Percentiles rank a stretch among this genome's conserved stretches.
These are phyloP conservation scores for Eristalis arbustorum DNA, from an alignment of 2,888 invertebrate genomes.

Conservation along the genomic window DNA sequence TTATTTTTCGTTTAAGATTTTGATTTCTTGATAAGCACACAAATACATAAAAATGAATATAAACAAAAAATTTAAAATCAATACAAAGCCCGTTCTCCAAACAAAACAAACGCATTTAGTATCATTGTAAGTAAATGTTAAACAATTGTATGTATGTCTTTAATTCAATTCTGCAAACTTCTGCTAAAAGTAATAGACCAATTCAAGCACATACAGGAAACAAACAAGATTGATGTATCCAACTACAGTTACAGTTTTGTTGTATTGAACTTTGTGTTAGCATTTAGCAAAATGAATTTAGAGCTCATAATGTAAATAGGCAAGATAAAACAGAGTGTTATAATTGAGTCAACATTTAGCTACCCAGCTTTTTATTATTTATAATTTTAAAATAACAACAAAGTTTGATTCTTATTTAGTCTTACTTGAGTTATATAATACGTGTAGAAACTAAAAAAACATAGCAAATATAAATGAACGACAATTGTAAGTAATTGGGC, in stretches of 20 bases:
- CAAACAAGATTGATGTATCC: neutral
- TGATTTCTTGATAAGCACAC: conserved; percentile 49
- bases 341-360: conserved; percentile 4
- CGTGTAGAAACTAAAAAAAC: conserved; percentile 8
- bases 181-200: neutral
- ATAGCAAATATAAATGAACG: neutral
- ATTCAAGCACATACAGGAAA: neutral
- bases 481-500: conserved; percentile 22
- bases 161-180: neutral
- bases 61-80: neutral
- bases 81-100: conserved; percentile 47
- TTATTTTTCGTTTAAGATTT: conserved; percentile 10
- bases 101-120: conserved; percentile 24
- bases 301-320: conserved; percentile 52
- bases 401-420: neutral
- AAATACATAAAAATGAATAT: conserved; percentile 18
- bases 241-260: neutral
- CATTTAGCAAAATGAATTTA: conserved; percentile 23
- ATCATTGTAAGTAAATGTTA: conserved; percentile 15
- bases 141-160: neutral
- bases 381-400: neutral
- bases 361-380: conserved; percentile 11
- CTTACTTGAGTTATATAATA: conserved; percentile 20
- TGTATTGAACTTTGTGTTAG: neutral
- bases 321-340: neutral